Conservation (phyloP, 2,113 vertebrate species). For the Platycercus adscitus region DNA sequence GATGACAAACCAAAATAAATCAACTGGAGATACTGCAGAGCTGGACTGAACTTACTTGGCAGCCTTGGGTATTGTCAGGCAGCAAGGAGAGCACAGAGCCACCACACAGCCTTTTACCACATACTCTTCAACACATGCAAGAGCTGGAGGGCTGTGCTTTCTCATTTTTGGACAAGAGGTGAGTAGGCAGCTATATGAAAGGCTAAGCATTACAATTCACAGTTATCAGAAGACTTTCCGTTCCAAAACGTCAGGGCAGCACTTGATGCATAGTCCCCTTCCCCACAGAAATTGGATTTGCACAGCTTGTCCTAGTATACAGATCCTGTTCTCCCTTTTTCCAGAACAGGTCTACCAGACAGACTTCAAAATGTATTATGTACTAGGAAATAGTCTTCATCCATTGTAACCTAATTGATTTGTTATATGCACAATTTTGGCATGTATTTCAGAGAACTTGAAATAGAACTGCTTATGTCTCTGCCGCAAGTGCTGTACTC, state of each 20-base stretch:
- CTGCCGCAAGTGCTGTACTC: background rate
- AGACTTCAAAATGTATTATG: background rate
- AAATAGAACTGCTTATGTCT: background rate
- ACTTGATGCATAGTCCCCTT: background rate
- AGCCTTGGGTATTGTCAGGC: background rate
- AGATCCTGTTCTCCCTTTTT: background rate
- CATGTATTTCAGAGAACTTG: background rate
- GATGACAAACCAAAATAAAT: background rate
- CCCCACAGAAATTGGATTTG: background rate
- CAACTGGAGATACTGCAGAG: background rate
- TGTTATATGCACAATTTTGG: background rate
- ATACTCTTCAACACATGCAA: accelerated
- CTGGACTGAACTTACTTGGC: accelerated
- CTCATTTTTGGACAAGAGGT: background rate
- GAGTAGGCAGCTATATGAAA: background rate
- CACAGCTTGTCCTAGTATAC: background rate
- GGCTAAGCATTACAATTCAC: background rate
- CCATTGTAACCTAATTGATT: background rate
- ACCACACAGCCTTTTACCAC: background rate
- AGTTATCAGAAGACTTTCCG: background rate
- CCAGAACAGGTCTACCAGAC: background rate
- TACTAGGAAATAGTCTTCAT: background rate
- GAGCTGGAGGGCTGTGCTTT: background rate
- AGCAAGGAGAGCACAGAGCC: background rate
- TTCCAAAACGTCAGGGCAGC: background rate